A percentile compares a stretch with the other conserved stretches of the same genome.
phyloP scores from a whole-genome alignment of 2,797 vertebrate genomes.

The Morus bassanus region DNA sequence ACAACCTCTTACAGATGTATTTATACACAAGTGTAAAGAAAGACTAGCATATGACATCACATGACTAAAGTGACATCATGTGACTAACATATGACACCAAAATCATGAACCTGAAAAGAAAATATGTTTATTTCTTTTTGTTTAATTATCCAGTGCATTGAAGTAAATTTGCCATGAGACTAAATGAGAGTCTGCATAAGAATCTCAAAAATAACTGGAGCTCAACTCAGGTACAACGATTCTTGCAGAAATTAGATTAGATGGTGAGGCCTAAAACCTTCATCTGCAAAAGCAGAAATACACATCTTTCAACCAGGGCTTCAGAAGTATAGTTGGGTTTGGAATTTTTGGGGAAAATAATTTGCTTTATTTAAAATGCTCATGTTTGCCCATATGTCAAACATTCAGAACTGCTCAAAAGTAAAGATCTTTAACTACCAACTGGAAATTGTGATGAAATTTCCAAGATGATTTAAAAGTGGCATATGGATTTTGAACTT shows the following conservation, averaged over 20 bases:
- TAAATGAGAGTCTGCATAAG: neutral
- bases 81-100: neutral
- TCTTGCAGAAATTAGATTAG: neutral
- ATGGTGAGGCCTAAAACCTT: neutral
- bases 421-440: neutral
- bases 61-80: neutral
- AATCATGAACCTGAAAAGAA: neutral
- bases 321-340: neutral
- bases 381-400: neutral
- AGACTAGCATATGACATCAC: neutral
- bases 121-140: neutral
- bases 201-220: neutral
- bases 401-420: neutral
- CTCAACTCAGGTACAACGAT: neutral
- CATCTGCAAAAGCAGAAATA: neutral
- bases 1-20: neutral
- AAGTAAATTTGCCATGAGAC: neutral
- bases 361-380: neutral
- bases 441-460: neutral
- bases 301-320: neutral
- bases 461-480: neutral
- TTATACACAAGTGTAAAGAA: neutral
- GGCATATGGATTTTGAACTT: neutral
- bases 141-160: neutral
- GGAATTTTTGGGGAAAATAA: neutral